Percentiles rank a stretch among this genome's conserved stretches.
phyloP scores from a whole-genome alignment of 2,888 invertebrate species.

The Nymphalis polychloros region DNA sequence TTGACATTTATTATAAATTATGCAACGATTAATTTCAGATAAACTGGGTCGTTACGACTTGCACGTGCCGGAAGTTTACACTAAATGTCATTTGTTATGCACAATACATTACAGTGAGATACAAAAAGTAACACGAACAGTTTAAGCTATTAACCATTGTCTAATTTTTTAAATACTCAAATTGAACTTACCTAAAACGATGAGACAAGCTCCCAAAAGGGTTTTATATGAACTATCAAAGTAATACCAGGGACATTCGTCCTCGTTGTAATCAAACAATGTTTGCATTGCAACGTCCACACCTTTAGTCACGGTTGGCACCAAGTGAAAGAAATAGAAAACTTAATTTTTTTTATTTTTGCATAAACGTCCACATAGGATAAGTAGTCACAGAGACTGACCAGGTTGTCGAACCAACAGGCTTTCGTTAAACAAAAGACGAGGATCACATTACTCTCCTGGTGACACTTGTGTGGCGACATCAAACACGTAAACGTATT shows the following conservation, averaged over 20 bases:
- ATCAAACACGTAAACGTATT: constrained; percentile 63
- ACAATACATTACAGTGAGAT: neutral
- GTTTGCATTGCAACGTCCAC: constrained; percentile 55
- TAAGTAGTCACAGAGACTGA: constrained; percentile 70
- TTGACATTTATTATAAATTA: constrained; percentile 14
- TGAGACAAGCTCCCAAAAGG: constrained; percentile 76
- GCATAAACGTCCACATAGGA: constrained; percentile 68
- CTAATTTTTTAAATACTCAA: neutral
- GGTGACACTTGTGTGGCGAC: constrained; percentile 59
- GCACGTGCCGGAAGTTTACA: neutral
- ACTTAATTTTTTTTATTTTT: constrained; percentile 34
- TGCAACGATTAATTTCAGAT: neutral
- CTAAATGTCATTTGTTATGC: neutral
- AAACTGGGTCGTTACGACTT: neutral
- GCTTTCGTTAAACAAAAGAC: constrained; percentile 59
- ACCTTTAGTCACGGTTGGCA: constrained; percentile 55
- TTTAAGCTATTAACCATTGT: neutral
- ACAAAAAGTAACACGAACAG: neutral
- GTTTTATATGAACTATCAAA: constrained; percentile 80
- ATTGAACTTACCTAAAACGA: constrained; percentile 75
- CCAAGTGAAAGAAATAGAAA: constrained; percentile 48
- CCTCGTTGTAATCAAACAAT: constrained; percentile 66
- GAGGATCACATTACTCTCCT: constrained; percentile 60
- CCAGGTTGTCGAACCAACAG: constrained; percentile 70
- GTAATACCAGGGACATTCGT: constrained; percentile 79